These are phyloP conservation scores for Lemur catta DNA, from an alignment of 2,797 vertebrate genomes.

Conservation along the genomic window DNA sequence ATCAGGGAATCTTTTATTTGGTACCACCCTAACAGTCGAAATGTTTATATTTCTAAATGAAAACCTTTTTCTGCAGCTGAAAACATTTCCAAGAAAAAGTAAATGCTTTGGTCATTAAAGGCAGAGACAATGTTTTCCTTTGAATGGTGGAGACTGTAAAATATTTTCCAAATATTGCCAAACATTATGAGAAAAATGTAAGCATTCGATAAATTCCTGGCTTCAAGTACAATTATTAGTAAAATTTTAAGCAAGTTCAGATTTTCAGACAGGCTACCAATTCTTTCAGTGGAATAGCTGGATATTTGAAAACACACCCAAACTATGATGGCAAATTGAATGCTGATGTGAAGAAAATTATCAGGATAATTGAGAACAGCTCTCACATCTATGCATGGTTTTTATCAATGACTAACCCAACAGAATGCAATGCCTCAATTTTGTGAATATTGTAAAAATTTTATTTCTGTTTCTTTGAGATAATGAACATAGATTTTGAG, in stretches of 20 bases:
- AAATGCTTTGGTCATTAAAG: conserved; percentile 55
- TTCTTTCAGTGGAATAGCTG: neutral
- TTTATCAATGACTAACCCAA: conserved; percentile 6
- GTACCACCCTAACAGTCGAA: conserved; percentile 65
- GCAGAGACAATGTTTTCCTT: conserved; percentile 57
- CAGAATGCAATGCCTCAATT: neutral
- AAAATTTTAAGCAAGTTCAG: conserved; percentile 8
- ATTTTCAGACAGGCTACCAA: neutral
- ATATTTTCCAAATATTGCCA: conserved; percentile 54
- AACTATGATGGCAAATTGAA: neutral
- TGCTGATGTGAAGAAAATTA: neutral
- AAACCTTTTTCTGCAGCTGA: conserved; percentile 63
- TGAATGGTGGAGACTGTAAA: conserved; percentile 41
- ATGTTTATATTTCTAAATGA: conserved; percentile 76
- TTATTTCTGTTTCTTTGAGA: neutral
- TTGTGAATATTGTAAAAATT: neutral
- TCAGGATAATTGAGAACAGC: neutral
- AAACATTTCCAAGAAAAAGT: conserved; percentile 62
- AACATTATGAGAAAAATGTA: conserved; percentile 44
- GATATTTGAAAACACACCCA: neutral
- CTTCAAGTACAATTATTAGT: conserved; percentile 6
- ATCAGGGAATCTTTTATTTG: conserved; percentile 74
- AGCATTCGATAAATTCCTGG: conserved; percentile 40
- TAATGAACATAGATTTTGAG: neutral
- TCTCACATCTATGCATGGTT: neutral